Conservation (phyloP, 1,140 invertebrate genomes). For the Proctacanthus coquilletti region DNA sequence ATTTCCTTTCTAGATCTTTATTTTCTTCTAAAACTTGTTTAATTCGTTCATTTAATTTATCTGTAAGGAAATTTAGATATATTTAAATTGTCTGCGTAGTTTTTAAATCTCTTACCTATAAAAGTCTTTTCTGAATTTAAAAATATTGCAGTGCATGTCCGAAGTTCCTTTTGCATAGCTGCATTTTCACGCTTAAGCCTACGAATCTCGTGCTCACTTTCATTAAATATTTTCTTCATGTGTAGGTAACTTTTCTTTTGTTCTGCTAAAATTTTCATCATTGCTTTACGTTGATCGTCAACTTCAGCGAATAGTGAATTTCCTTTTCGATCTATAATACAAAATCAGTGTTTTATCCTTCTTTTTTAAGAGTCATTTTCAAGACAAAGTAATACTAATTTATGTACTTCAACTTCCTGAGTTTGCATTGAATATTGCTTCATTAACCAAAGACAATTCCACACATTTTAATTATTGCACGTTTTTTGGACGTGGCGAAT, state of each 20-base stretch:
- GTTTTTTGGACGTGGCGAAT: too few relatives aligned
- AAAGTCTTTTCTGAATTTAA: constrained; percentile 23
- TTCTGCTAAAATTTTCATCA: constrained; percentile 25
- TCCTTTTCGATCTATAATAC: constrained; percentile 25
- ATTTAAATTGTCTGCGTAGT: background rate
- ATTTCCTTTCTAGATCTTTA: constrained; percentile 15
- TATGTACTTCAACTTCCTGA: too few relatives aligned
- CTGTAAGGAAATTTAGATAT: constrained; percentile 7
- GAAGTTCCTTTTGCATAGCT: constrained; percentile 22
- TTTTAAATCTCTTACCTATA: constrained; percentile 12
- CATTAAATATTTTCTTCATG: constrained; percentile 27
- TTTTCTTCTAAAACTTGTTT: constrained; percentile 16
- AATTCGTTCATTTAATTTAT: constrained; percentile 25
- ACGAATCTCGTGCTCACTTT: constrained; percentile 30
- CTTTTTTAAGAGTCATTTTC: too few relatives aligned
- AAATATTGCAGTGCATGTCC: constrained; percentile 24
- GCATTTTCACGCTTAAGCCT: constrained; percentile 29
- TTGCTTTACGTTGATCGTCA: constrained; percentile 32
- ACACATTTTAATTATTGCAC: too few relatives aligned
- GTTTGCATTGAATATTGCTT: background rate
- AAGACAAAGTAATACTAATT: too few relatives aligned
- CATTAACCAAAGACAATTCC: too few relatives aligned
- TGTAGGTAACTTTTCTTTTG: constrained; percentile 29
- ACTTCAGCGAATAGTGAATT: constrained; percentile 39
- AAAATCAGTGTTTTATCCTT: background rate